Conservation (phyloP, 2,888 invertebrate species). For the Trichopoda pennipes region DNA sequence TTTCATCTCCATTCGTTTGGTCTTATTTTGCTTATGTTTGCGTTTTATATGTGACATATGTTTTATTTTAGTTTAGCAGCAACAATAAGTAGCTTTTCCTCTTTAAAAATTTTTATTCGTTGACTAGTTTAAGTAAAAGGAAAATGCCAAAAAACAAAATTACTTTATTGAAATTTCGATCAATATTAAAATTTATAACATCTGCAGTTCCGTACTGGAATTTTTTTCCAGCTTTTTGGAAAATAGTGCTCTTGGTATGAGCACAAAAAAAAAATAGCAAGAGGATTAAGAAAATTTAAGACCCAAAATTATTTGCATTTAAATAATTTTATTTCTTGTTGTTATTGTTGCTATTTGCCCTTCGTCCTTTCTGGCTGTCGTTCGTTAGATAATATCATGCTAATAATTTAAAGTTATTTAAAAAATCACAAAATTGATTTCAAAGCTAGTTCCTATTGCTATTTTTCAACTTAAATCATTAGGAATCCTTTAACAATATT, state of each 20-base stretch:
- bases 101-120: conserved; percentile 21
- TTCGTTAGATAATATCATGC: too few species aligned
- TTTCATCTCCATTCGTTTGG: neutral
- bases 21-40: neutral
- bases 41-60: conserved; percentile 37
- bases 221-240: neutral
- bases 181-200: conserved; percentile 46
- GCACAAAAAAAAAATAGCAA: neutral
- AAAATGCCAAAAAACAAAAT: too few species aligned
- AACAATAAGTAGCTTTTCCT: conserved; percentile 25
- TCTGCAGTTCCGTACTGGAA: conserved; percentile 55
- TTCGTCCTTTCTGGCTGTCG: too few species aligned
- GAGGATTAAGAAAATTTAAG: neutral
- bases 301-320: neutral
- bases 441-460: too few species aligned
- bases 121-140: neutral
- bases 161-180: conserved; percentile 37
- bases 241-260: neutral
- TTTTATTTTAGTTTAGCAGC: conserved; percentile 37
- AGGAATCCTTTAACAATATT: too few species aligned
- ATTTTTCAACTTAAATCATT: too few species aligned
- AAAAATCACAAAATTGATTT: too few species aligned
- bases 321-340: too few species aligned
- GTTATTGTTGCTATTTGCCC: too few species aligned
- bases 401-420: too few species aligned